phyloP scores from a whole-genome alignment of 1,140 invertebrate species.

The Calycopis cecrops region DNA sequence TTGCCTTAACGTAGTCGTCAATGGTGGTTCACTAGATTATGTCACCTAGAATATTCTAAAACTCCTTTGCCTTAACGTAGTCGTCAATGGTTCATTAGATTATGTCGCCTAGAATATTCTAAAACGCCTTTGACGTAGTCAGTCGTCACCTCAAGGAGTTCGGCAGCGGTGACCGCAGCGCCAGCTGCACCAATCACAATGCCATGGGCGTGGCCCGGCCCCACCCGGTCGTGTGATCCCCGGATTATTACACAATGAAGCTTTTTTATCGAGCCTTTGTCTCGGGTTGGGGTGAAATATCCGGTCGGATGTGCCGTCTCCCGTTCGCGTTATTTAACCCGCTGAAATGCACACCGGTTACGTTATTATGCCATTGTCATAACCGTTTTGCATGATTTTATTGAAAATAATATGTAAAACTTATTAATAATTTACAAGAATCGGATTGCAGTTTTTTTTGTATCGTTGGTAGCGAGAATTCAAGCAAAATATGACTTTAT shows the following conservation, averaged over 20 bases:
- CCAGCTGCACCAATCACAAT: conserved; percentile 74
- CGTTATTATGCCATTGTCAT: conserved; percentile 13
- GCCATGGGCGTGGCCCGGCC: conserved; percentile 53
- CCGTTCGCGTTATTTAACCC: conserved; percentile 57
- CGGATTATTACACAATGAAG: conserved; percentile 67
- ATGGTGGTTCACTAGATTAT: too few relatives aligned
- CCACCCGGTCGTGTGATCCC: conserved; percentile 35
- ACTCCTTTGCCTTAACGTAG: too few relatives aligned
- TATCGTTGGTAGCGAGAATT: too few relatives aligned
- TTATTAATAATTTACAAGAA: too few relatives aligned
- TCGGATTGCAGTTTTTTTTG: too few relatives aligned
- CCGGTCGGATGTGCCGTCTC: conserved; percentile 66
- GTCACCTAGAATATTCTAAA: conserved; percentile 6
- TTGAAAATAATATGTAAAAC: too few relatives aligned
- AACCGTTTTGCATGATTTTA: not conserved
- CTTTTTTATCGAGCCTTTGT: conserved; percentile 67
- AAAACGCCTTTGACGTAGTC: conserved; percentile 35
- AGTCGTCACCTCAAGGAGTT: too few relatives aligned
- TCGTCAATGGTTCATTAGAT: too few relatives aligned
- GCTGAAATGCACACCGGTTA: conserved; percentile 46
- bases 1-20: too few relatives aligned
- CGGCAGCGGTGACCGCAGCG: conserved; percentile 39
- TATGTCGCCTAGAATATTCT: conserved; percentile 1
- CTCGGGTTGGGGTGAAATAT: conserved; percentile 69
- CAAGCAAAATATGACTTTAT: too few relatives aligned